Evolutionary conservation across 2,797 vertebrate species (phyloP).

Genomic region (Mareca strepera): DNA sequence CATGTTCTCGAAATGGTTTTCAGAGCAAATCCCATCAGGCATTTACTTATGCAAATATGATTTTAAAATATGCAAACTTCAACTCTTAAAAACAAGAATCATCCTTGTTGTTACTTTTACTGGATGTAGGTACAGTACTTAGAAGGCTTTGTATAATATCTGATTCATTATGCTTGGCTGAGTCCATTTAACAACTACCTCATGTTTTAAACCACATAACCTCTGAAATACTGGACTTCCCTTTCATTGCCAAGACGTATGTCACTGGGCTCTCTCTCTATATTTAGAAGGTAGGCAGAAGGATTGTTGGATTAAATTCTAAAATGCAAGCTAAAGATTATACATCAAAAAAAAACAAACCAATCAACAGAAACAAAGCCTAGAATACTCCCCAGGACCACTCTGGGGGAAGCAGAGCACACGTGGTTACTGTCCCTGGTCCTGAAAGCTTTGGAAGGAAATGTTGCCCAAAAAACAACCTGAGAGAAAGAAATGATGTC

Average conservation of each 20-base stretch:
- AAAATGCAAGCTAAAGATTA: neutral
- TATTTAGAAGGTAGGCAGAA: neutral
- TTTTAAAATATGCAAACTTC: neutral
- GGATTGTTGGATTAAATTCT: neutral
- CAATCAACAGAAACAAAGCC: neutral
- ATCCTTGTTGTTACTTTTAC: neutral
- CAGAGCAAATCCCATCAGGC: neutral
- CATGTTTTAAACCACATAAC: neutral
- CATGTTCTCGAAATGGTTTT: neutral
- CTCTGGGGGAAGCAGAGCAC: accelerated
- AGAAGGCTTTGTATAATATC: accelerated
- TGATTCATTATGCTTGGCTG: neutral
- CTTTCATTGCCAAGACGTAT: neutral
- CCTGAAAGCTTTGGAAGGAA: neutral
- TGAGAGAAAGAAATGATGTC: neutral
- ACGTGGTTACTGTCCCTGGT: neutral
- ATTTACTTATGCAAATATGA: neutral
- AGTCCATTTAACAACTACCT: neutral
- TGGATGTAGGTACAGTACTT: neutral
- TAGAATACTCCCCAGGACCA: neutral
- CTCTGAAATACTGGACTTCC: neutral
- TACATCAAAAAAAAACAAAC: neutral
- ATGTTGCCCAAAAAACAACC: neutral
- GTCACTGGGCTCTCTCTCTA: neutral
- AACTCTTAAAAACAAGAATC: neutral